A percentile compares a stretch with the other conserved stretches of the same genome.
phyloP scores from a whole-genome alignment of 2,113 vertebrate genomes.

The Oreochromis tanganicae region DNA sequence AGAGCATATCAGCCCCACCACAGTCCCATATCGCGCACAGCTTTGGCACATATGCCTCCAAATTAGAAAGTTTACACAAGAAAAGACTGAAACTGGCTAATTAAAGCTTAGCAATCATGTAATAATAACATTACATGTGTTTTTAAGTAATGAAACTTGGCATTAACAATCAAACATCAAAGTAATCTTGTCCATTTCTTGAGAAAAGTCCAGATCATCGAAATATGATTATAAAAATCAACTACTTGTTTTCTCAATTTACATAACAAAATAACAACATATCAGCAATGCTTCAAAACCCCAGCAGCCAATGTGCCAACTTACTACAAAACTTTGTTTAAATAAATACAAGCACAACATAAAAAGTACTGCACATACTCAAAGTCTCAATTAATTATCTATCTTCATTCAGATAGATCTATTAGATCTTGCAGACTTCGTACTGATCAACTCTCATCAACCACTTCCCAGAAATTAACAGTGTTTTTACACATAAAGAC shows the following conservation, averaged over 20 bases:
- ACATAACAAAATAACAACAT: background rate
- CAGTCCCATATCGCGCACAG: background rate
- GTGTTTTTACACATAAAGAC: background rate
- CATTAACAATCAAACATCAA: background rate
- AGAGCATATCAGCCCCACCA: background rate
- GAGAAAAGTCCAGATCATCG: background rate
- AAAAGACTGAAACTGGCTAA: background rate
- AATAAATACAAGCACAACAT: background rate
- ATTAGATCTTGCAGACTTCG: background rate
- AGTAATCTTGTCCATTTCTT: accelerated
- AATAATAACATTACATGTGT: background rate
- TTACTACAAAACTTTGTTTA: background rate
- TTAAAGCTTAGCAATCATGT: background rate
- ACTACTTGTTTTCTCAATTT: background rate
- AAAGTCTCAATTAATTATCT: background rate
- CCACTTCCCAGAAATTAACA: background rate
- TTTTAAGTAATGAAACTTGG: accelerated
- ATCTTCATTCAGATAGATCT: no score
- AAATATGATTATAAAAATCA: background rate
- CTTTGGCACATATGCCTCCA: background rate
- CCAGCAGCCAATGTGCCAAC: background rate
- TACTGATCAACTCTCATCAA: background rate
- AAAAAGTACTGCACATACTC: background rate
- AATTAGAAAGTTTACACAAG: background rate
- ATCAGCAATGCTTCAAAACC: accelerated